These are phyloP conservation scores for Cynaeus angustus DNA, from an alignment of 2,888 invertebrate species.

Conservation along the genomic window DNA sequence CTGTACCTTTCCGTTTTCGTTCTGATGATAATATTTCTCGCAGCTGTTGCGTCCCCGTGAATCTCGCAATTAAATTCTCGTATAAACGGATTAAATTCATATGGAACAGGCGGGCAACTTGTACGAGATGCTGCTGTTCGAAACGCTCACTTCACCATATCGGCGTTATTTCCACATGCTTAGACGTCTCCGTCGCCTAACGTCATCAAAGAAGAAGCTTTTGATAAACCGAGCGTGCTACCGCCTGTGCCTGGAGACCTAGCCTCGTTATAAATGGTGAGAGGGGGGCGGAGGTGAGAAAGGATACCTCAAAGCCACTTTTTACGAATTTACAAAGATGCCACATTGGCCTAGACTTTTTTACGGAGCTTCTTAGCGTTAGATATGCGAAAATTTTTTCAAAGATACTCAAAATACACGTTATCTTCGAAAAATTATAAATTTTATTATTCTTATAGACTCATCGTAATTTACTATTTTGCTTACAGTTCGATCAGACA, in stretches of 20 bases:
- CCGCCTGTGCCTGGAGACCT: conserved; percentile 62
- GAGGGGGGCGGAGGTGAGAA: conserved; percentile 13
- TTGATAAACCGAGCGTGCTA: conserved; percentile 68
- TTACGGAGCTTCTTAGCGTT: too few species aligned
- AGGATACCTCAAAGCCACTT: conserved; percentile 39
- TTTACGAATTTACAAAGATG: conserved; percentile 16
- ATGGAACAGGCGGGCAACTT: conserved; percentile 38
- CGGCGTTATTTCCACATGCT: conserved; percentile 65
- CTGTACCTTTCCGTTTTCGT: conserved; percentile 40
- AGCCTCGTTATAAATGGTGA: conserved; percentile 58
- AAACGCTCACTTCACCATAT: conserved; percentile 52
- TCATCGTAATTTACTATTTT: too few species aligned
- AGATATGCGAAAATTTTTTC: too few species aligned
- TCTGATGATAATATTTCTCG: conserved; percentile 44
- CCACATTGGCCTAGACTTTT: background rate
- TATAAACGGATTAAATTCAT: conserved; percentile 51
- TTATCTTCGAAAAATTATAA: too few species aligned
- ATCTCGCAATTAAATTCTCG: conserved; percentile 51
- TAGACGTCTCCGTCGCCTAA: conserved; percentile 62
- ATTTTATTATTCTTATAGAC: too few species aligned
- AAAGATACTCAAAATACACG: too few species aligned
- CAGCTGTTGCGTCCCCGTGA: conserved; percentile 49
- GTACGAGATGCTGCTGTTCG: conserved; percentile 23
- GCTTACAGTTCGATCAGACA: too few species aligned
- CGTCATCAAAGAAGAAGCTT: conserved; percentile 65